Conservation (phyloP, 2,113 vertebrate species). For the Triplophysa tibetana region DNA sequence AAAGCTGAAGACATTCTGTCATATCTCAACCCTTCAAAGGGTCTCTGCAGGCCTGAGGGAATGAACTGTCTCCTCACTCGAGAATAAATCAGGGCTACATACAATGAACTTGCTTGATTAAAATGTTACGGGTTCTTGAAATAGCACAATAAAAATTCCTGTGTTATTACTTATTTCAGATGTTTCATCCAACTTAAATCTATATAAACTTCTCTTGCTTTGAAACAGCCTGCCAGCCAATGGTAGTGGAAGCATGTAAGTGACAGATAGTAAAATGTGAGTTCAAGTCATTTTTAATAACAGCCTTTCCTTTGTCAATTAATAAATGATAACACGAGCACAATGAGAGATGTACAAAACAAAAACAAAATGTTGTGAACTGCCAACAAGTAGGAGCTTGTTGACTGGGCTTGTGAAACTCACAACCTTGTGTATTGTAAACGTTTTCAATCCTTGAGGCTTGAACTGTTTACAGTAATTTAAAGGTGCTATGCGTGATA, state of each 20-base stretch:
- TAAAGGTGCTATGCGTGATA: too few species aligned
- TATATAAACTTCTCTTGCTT: not conserved
- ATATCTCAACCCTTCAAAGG: conserved; percentile 12
- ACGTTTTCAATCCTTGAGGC: not conserved
- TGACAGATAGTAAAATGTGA: not conserved
- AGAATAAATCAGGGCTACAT: not conserved
- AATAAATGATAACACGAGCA: not conserved
- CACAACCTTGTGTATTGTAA: not conserved
- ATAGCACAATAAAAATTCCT: not conserved
- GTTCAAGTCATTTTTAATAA: not conserved
- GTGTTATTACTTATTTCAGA: not conserved
- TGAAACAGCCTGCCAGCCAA: not conserved
- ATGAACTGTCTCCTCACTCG: not conserved
- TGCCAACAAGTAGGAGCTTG: conserved; percentile 27
- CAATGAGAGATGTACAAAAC: not conserved
- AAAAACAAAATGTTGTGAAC: not conserved
- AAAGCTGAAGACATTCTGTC: conserved; percentile 29
- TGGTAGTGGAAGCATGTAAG: not conserved
- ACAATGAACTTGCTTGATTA: not conserved
- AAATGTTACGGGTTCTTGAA: conserved; percentile 14
- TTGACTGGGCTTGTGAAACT: not conserved
- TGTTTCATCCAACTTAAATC: not conserved
- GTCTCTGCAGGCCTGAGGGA: conserved; percentile 31
- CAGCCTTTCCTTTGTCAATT: not conserved
- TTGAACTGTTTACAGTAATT: not conserved